Conservation (phyloP, 2,113 vertebrate species). For the Scophthalmus maximus region DNA sequence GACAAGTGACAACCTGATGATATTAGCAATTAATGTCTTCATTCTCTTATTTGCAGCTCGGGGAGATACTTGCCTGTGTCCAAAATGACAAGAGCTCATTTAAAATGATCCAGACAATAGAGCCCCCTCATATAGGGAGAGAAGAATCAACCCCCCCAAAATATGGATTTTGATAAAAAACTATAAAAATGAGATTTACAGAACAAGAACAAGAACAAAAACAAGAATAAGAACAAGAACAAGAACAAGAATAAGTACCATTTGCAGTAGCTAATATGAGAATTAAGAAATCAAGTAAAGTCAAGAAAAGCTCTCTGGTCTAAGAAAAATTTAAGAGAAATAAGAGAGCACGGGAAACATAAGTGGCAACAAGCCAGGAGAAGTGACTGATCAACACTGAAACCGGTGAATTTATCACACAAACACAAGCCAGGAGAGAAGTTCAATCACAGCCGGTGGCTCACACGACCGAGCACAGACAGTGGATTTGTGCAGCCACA, state of each 20-base stretch:
- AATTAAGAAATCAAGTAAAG: too few species aligned
- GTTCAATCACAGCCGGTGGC: neutral
- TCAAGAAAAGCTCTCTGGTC: neutral
- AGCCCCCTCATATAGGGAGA: too few species aligned
- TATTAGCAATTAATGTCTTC: neutral
- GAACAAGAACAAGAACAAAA: too few species aligned
- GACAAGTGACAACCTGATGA: neutral
- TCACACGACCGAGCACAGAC: neutral
- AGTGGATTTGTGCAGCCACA: slow-evolving; percentile 12
- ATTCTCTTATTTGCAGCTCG: neutral
- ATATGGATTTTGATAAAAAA: too few species aligned
- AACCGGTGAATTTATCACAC: neutral
- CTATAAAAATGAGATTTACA: too few species aligned
- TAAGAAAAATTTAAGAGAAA: neutral
- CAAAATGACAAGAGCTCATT: neutral
- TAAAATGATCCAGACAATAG: too few species aligned
- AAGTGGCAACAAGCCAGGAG: too few species aligned
- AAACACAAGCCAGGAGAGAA: too few species aligned
- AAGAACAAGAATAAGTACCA: too few species aligned
- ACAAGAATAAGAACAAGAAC: too few species aligned
- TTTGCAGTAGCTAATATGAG: too few species aligned
- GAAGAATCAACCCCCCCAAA: too few species aligned
- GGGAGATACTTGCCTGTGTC: neutral
- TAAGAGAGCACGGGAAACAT: neutral
- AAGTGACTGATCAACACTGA: neutral